Percentiles rank a stretch among this genome's conserved stretches.
Evolutionary conservation across 2,113 vertebrate genomes (phyloP).

Genomic region (Corvus moneduloides): DNA sequence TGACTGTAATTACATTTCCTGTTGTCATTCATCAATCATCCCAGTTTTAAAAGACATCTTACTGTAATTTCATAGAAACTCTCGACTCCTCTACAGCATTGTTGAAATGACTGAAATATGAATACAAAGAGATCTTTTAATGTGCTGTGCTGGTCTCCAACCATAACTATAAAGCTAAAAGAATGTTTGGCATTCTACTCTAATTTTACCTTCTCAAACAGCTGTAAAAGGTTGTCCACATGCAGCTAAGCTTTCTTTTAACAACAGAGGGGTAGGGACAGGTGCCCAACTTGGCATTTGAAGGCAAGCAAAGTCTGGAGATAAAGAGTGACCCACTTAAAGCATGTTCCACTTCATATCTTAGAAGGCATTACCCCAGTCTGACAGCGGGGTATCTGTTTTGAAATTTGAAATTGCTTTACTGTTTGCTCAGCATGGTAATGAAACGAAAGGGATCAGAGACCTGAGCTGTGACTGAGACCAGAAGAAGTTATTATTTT

Average conservation of each 20-base stretch:
- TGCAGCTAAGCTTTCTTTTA: neutral
- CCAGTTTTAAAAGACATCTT: neutral
- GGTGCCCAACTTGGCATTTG: neutral
- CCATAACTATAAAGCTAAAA: neutral
- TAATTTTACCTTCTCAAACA: neutral
- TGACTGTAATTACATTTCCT: neutral
- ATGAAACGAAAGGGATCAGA: slow-evolving; percentile 13
- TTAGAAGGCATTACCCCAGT: neutral
- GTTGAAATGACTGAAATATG: neutral
- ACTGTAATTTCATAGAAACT: neutral
- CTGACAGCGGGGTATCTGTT: neutral
- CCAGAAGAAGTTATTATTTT: neutral
- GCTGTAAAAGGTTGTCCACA: neutral
- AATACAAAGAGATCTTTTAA: neutral
- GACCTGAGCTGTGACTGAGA: neutral
- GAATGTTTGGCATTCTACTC: neutral
- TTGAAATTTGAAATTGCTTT: neutral
- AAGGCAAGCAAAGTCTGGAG: neutral
- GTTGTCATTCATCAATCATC: neutral
- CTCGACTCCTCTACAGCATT: neutral
- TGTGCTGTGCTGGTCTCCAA: neutral
- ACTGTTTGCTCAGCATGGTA: neutral
- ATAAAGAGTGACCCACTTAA: neutral
- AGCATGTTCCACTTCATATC: neutral
- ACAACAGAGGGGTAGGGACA: neutral